Conservation (phyloP, 2,797 vertebrate species). For the Urophycis tenuis region DNA sequence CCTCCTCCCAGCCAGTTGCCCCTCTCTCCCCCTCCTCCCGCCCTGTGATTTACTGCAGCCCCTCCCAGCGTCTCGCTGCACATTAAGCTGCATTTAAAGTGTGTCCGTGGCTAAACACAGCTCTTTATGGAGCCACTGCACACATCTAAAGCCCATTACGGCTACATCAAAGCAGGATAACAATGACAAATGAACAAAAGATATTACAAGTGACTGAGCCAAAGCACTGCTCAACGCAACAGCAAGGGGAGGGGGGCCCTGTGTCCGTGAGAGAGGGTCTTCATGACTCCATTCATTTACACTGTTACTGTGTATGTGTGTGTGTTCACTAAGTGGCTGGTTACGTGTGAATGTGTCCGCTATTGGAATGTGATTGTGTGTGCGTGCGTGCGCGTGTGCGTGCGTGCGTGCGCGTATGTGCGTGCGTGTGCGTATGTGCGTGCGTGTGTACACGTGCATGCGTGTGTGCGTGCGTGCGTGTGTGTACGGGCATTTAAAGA, state of each 20-base stretch:
- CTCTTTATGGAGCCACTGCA: slow-evolving; percentile 61
- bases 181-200: slow-evolving; percentile 71
- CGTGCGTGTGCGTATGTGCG: no score
- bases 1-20: slow-evolving; percentile 30
- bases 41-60: slow-evolving; percentile 61
- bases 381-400: no score
- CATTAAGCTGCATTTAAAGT: slow-evolving; percentile 69
- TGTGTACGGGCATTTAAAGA: no score
- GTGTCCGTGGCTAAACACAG: slow-evolving; percentile 66
- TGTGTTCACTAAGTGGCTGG: not conserved
- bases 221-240: slow-evolving; percentile 59
- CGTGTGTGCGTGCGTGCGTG: no score
- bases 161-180: slow-evolving; percentile 67
- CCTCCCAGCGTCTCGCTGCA: slow-evolving; percentile 58
- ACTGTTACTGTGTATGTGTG: slow-evolving; percentile 10
- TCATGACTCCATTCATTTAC: slow-evolving; percentile 39
- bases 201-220: slow-evolving; percentile 61
- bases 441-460: no score
- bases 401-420: no score
- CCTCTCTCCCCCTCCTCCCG: slow-evolving; percentile 36
- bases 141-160: slow-evolving; percentile 67
- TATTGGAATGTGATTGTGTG: no score
- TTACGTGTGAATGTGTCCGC: not conserved
- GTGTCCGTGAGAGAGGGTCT: slow-evolving; percentile 15
- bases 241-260: not conserved